Base-by-base conservation (phyloP, 1,140 invertebrate species). In the Maconellicoccus hirsutus region DNA sequence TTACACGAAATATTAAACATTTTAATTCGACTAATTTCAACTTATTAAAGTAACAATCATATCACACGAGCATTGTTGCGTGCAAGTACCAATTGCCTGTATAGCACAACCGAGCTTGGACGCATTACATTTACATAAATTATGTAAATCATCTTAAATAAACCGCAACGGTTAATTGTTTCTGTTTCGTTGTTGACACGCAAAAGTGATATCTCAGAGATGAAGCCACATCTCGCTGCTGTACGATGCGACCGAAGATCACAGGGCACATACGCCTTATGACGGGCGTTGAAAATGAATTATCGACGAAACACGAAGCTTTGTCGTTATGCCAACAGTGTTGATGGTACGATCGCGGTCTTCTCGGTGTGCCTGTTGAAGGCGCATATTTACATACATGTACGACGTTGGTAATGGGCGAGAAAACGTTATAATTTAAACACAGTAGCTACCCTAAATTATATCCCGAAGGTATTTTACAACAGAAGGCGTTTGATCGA, bases 391-490 rank as follows among this genome's bases (percentile, higher is more conserved):
- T 33, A 33, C 4, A 33, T 33, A 33, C 29, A 12, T 33, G 29
- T 33, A 12, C n/a, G 16, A 19, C n/a, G 12, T 2, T 52, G 10
- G 12, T 52, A 52, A 52, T 19, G 42, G n/a, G 42, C 42, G 42
- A 52, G 42, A 52, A 52, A 52, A 52, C 42, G 42, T 52, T 52
- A 52, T 52, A 52, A 52, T 52, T 52, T 52, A 14, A 52, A 52
- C 42, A 52, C 42, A 52, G 42, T 52, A 52, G 42, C 42, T 52
- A 19, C 42, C 42, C 42, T 52, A 52, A 52, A 52, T 52, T 52
- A 52, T 52, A 52, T 16, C 42, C 42, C 42, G 42, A 52, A 52
- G 42, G 6, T 19, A 19, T 52, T 6, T 8, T 2, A 52, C 2
- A 16, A 16, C 10, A 16, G 42, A 16, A 52, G 42, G 12, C 12